A percentile compares a stretch with the other conserved stretches of the same genome.
These are phyloP conservation scores for Catocala sponsa DNA, from an alignment of 2,888 invertebrate genomes.

Conservation along the genomic window DNA sequence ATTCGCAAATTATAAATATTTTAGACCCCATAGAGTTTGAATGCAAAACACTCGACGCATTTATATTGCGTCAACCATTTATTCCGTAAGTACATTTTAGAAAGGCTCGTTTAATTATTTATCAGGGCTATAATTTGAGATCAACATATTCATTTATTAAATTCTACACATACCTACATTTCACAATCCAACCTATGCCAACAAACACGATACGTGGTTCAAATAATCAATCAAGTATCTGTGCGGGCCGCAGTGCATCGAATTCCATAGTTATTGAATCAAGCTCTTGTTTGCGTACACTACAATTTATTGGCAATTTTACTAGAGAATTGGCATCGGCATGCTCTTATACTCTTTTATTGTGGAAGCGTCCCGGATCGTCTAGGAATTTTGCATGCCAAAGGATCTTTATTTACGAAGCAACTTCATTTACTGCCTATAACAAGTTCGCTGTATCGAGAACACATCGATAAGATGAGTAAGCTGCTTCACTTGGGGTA, in stretches of 20 bases:
- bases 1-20: too few relatives aligned
- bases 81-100: too few relatives aligned
- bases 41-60: too few relatives aligned
- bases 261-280: slow-evolving; percentile 56
- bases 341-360: slow-evolving; percentile 31
- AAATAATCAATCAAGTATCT: slow-evolving; percentile 39
- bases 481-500: neutral
- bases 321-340: slow-evolving; percentile 55
- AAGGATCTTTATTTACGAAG: slow-evolving; percentile 23
- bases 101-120: too few relatives aligned
- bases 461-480: neutral
- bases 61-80: too few relatives aligned
- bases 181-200: slow-evolving; percentile 6
- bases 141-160: too few relatives aligned
- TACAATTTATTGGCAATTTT: slow-evolving; percentile 63
- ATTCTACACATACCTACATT: neutral
- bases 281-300: slow-evolving; percentile 58
- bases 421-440: too few relatives aligned
- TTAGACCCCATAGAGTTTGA: too few relatives aligned
- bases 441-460: neutral
- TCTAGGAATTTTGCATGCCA: slow-evolving; percentile 43
- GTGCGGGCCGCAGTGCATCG: slow-evolving; percentile 36
- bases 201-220: slow-evolving; percentile 17
- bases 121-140: too few relatives aligned
- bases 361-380: slow-evolving; percentile 36